phyloP scores from a whole-genome alignment of 2,888 invertebrate genomes.

The Willowsia nigromaculata region DNA sequence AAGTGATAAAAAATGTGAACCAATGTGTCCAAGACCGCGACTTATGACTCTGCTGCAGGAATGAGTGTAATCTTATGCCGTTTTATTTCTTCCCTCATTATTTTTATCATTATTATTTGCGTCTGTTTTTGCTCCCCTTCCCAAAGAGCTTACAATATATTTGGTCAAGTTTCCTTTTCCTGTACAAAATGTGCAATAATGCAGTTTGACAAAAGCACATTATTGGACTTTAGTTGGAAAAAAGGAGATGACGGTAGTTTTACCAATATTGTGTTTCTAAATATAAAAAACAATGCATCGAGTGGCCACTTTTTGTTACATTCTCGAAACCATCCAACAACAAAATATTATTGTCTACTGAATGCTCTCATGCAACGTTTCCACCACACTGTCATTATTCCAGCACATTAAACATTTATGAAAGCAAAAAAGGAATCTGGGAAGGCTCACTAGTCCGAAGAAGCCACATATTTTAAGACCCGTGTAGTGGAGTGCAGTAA shows the following conservation, averaged over 20 bases:
- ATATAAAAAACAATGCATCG: neutral
- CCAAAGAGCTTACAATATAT: conserved; percentile 3
- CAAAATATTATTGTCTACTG: conserved; percentile 19
- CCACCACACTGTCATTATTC: conserved; percentile 64
- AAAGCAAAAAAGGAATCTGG: conserved; percentile 39
- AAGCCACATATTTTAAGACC: neutral
- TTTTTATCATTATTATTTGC: conserved; percentile 62
- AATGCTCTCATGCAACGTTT: conserved; percentile 43
- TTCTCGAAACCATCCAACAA: neutral
- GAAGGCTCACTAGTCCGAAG: neutral
- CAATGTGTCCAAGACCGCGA: conserved; percentile 65
- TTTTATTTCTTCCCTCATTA: conserved; percentile 64
- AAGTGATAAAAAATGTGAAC: conserved; percentile 62
- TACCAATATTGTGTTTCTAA: neutral
- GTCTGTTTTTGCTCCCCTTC: conserved; percentile 17
- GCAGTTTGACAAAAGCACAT: conserved; percentile 13
- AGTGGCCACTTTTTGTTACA: conserved; percentile 12
- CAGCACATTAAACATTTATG: conserved; percentile 67
- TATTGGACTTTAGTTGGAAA: neutral
- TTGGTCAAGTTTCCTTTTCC: neutral
- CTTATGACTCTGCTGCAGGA: conserved; percentile 61
- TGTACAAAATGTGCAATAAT: conserved; percentile 27
- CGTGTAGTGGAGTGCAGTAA: neutral
- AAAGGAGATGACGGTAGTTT: neutral
- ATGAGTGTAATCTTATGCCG: conserved; percentile 58